Conservation (phyloP, 2,113 vertebrate species). For the Sorex araneus region DNA sequence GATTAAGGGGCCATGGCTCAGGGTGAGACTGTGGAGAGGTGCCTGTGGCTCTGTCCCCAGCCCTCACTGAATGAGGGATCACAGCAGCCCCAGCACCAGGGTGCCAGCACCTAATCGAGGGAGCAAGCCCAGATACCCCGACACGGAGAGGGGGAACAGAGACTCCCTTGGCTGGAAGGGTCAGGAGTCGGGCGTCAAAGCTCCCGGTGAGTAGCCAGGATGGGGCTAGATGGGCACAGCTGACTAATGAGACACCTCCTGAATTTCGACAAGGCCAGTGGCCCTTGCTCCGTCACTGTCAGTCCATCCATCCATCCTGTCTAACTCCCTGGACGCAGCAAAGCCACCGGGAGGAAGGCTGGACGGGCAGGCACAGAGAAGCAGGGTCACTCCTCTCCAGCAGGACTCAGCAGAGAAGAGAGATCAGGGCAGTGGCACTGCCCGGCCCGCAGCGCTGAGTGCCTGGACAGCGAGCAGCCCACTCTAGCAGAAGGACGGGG, state of each 20-base stretch:
- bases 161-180: not conserved
- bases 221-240: not conserved
- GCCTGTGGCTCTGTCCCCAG: too few species aligned
- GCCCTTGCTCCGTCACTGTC: not conserved
- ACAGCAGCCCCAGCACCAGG: too few species aligned
- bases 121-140: too few species aligned
- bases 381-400: too few species aligned
- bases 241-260: not conserved
- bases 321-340: not conserved
- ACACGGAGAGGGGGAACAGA: not conserved
- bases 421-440: not conserved
- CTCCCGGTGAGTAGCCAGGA: not conserved
- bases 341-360: not conserved
- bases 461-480: not conserved
- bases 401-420: not conserved
- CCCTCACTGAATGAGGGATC: too few species aligned
- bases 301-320: not conserved
- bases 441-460: not conserved
- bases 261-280: not conserved
- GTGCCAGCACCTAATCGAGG: too few species aligned
- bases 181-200: not conserved
- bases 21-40: too few species aligned
- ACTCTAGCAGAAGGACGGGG: not conserved
- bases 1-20: too few species aligned
- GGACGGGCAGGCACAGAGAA: not conserved